Evolutionary conservation across 2,113 vertebrate genomes (phyloP), one percentile per base, ranked within the genome.

Genomic region (Pholis gunnellus): DNA sequence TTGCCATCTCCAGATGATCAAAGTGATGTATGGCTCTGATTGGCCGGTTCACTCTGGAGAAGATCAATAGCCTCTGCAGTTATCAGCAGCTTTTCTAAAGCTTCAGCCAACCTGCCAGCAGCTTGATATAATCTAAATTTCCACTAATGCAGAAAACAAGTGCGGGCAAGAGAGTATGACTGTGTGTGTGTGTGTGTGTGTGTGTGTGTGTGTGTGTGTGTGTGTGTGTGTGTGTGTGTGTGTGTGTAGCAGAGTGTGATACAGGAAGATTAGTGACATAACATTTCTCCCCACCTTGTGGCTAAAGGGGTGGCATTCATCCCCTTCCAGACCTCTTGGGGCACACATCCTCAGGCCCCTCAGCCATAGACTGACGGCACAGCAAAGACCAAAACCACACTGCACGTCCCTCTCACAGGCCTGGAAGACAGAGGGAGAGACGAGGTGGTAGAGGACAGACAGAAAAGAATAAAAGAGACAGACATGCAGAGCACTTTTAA

Each of bases 331-430:
- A 0, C 97, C 97, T 86, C 96, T 91, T 0, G 97, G 97, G 25
- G 96, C 96, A 73, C 97, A 99, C 96, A 98, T 94, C 29, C 97
- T 93, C 84, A 98, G 94, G 17, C 97, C 97, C 6, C 95, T 93
- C 40, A 99, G 94, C 97, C 97, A 97, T 27, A 98, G 93, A 91
- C 97, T 99, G 88, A 97, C 82, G 0, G 97, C 97, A 1, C 98
- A 99, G 95, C 97, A 98, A 17, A 96, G 94, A 60, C 96, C 95
- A 0, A 87, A 52, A 0, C 96, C 95, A 18, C 97, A 98, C 93
- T 98, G 97, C 17, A 91, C 18, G 40, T 99, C 97, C 79, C 91
- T 87, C 63, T 97, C 96, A 66, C 97, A 98, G 71, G 97, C 97
- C 97, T 99, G 90, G 38, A 52, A 89, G 63, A 85, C 9, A 88